Evolutionary conservation across 1,140 invertebrate species (phyloP).

Genomic region (Nymphalis io): DNA sequence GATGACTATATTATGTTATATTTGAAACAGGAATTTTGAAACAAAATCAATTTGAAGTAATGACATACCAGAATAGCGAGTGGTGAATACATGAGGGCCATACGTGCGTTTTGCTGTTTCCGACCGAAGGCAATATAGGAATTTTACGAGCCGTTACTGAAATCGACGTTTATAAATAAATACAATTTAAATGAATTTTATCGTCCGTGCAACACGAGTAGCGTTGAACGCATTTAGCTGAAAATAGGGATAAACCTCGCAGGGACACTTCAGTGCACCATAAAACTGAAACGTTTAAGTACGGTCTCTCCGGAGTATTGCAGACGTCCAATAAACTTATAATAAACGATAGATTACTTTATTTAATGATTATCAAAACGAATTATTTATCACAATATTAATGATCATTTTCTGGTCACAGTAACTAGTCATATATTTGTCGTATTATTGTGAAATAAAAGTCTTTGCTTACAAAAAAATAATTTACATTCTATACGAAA

Average conservation of each 20-base stretch:
- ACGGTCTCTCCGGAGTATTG: slow-evolving; percentile 18
- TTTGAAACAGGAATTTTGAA: neutral
- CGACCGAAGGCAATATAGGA: slow-evolving; percentile 45
- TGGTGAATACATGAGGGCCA: slow-evolving; percentile 47
- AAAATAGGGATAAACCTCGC: slow-evolving; percentile 47
- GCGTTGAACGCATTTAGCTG: slow-evolving; percentile 44
- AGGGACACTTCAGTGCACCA: slow-evolving; percentile 25
- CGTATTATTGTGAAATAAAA: neutral
- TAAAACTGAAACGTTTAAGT: slow-evolving; percentile 37
- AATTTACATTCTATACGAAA: no score
- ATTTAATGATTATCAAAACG: neutral
- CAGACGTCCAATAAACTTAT: slow-evolving; percentile 21
- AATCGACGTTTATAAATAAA: slow-evolving; percentile 73
- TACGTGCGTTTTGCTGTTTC: slow-evolving; percentile 52
- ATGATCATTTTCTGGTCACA: neutral
- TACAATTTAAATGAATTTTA: slow-evolving; percentile 68
- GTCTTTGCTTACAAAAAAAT: neutral
- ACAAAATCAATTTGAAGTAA: slow-evolving; percentile 23
- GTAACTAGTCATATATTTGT: neutral
- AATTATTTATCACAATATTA: neutral
- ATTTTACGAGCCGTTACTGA: slow-evolving; percentile 65
- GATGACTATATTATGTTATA: neutral
- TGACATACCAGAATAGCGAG: slow-evolving; percentile 50
- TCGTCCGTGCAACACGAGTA: slow-evolving; percentile 45
- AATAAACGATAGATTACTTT: neutral